phyloP scores from a whole-genome alignment of 1,140 invertebrate species.

The Harlomillsia oculata region DNA sequence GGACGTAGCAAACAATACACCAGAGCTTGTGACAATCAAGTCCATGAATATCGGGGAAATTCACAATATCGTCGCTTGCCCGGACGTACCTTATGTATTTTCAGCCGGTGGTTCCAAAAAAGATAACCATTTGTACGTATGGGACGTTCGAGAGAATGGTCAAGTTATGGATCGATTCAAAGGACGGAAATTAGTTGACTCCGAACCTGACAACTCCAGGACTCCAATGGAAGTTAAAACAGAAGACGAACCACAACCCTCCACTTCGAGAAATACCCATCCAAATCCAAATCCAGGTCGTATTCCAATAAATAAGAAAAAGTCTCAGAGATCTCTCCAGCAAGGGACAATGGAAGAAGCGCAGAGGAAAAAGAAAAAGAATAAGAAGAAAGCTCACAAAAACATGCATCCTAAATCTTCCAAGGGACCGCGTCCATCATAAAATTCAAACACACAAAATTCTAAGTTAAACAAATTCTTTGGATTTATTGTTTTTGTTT shows the following conservation, averaged over 20 bases:
- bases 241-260: neutral
- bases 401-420: slow-evolving; percentile 1
- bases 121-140: slow-evolving; percentile 62
- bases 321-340: too few relatives aligned
- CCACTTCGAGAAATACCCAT: neutral
- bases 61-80: slow-evolving; percentile 62
- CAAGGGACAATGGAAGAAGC: neutral
- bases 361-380: neutral
- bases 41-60: slow-evolving; percentile 57
- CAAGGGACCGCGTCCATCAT: too few relatives aligned
- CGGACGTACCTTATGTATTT: slow-evolving; percentile 68
- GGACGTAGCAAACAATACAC: slow-evolving; percentile 49
- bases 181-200: neutral
- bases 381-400: neutral
- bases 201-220: neutral
- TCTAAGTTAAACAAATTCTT: too few relatives aligned
- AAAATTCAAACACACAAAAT: too few relatives aligned
- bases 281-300: neutral
- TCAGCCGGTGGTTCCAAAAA: slow-evolving; percentile 75
- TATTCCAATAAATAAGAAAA: too few relatives aligned
- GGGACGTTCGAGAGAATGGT: slow-evolving; percentile 58
- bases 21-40: slow-evolving; percentile 49
- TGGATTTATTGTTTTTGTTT: too few relatives aligned
- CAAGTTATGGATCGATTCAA: slow-evolving; percentile 3
- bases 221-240: neutral